Evolutionary conservation across 2,797 vertebrate species (phyloP).

Genomic region (Toxotes lorentzi): DNA sequence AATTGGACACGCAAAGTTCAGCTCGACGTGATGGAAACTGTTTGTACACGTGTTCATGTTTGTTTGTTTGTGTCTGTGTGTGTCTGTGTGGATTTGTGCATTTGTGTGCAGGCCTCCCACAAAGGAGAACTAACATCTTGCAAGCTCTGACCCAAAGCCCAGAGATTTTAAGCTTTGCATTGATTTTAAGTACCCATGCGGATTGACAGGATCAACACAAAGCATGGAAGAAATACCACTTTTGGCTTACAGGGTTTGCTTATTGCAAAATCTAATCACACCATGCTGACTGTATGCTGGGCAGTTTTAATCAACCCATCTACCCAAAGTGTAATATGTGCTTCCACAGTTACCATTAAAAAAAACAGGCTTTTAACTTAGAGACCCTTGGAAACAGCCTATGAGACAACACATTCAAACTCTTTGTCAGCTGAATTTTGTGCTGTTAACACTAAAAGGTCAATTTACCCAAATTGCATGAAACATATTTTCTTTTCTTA

Average conservation of each 20-base stretch:
- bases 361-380: slow-evolving; percentile 7
- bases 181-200: slow-evolving; percentile 25
- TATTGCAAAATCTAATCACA: slow-evolving; percentile 4
- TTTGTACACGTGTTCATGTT: slow-evolving; percentile 7
- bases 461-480: background rate
- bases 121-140: slow-evolving; percentile 22
- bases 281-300: background rate
- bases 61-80: background rate
- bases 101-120: slow-evolving; percentile 24
- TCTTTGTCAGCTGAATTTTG: background rate
- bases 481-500: background rate
- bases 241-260: slow-evolving; percentile 25
- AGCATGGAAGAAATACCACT: background rate
- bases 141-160: slow-evolving; percentile 36
- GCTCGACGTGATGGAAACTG: slow-evolving; percentile 26
- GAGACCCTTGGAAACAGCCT: background rate
- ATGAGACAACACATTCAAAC: background rate
- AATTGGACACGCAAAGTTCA: slow-evolving; percentile 65
- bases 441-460: background rate
- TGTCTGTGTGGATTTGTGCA: slow-evolving; percentile 2
- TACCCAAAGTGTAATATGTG: background rate
- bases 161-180: slow-evolving; percentile 38
- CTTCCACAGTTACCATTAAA: background rate
- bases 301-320: slow-evolving; percentile 23
- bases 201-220: slow-evolving; percentile 33